Conservation (phyloP, 2,797 vertebrate species). For the Bradypus variegatus region DNA sequence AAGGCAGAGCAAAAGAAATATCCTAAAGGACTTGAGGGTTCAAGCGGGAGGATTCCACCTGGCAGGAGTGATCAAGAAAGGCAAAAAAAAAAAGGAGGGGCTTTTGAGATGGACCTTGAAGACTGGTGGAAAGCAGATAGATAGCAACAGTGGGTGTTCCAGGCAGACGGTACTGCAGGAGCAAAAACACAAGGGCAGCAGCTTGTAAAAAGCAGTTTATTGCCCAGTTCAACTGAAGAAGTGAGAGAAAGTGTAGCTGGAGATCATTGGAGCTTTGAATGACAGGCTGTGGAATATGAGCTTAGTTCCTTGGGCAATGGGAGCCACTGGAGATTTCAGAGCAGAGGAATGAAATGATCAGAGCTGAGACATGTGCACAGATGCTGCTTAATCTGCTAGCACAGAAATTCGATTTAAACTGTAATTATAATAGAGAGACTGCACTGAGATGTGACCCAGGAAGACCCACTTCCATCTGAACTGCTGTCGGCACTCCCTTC, state of each 20-base stretch:
- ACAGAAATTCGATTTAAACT: background rate
- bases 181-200: accelerated
- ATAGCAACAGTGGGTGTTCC: background rate
- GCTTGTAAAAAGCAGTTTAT: background rate
- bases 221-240: background rate
- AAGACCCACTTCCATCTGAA: background rate
- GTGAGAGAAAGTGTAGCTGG: no score
- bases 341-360: background rate
- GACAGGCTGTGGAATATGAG: background rate
- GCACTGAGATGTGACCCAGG: background rate
- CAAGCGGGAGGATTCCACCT: background rate
- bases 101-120: background rate
- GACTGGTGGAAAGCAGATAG: background rate
- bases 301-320: background rate
- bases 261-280: background rate
- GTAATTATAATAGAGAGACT: no score
- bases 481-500: background rate
- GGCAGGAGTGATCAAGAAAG: background rate
- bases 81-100: background rate
- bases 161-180: background rate
- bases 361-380: background rate
- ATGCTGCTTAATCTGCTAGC: background rate
- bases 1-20: background rate
- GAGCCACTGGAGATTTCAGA: background rate
- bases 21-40: background rate